phyloP scores from a whole-genome alignment of 2,888 invertebrate species.

The Laothoe populi region DNA sequence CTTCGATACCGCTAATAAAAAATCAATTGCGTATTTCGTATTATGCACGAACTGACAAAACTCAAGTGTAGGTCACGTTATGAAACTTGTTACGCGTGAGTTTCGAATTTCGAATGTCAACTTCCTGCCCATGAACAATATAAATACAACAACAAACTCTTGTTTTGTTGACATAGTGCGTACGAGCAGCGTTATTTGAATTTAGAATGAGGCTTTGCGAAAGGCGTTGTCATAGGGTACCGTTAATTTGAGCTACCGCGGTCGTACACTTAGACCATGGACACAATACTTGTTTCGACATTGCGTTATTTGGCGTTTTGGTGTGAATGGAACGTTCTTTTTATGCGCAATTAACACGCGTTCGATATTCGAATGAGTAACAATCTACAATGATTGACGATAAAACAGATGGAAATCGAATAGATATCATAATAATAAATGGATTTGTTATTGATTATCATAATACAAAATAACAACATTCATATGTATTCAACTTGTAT shows the following conservation, averaged over 20 bases:
- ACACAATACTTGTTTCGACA: conserved; percentile 38
- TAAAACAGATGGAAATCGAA: background rate
- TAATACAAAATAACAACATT: background rate
- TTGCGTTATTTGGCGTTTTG: conserved; percentile 17
- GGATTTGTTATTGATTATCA: background rate
- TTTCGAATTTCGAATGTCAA: conserved; percentile 21
- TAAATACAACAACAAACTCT: conserved; percentile 37
- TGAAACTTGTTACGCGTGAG: conserved; percentile 17
- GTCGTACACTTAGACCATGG: conserved; percentile 53
- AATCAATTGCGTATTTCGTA: background rate
- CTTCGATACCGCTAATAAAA: conserved; percentile 45
- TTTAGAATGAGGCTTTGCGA: conserved; percentile 69
- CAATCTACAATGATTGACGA: conserved; percentile 9
- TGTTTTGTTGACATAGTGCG: conserved; percentile 63
- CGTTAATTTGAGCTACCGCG: conserved; percentile 73
- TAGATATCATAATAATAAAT: background rate
- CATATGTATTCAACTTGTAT: background rate
- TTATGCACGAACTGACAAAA: conserved; percentile 12
- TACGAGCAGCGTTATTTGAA: conserved; percentile 65
- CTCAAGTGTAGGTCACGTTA: conserved; percentile 23
- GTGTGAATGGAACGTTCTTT: conserved; percentile 28
- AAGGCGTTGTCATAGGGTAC: conserved; percentile 64
- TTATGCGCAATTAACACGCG: conserved; percentile 32
- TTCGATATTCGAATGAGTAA: conserved; percentile 18
- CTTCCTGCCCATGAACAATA: conserved; percentile 25